Base-by-base conservation (phyloP, 2,888 invertebrate species). In the Ernsta delagoae region DNA sequence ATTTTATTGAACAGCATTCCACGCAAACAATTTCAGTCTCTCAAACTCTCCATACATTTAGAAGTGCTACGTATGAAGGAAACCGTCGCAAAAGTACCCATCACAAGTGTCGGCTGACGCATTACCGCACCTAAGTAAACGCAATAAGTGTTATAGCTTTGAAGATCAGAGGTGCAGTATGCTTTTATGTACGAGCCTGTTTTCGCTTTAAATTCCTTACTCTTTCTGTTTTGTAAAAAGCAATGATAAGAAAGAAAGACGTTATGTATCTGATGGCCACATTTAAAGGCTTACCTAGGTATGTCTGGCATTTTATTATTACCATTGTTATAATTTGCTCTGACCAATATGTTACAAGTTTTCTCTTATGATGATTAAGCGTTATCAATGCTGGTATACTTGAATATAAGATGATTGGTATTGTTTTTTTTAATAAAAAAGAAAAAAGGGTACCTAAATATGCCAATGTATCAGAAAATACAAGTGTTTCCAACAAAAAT, bases 91-190 rank as follows among this genome's bases (percentile, higher is more conserved):
- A 45, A 16, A 41, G 63, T 41, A 54, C 41, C 63, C 59, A 65
- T 57, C 57, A 53, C 48, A 16, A 67, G 67, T 61, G 61, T 54
- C 43, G 45, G 59, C 24, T 63, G 67, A 74, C 72, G 73, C 77
- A 74, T 77, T 77, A 75, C 71, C 73, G 72, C 75, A 73, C 74
- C 73, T 75, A 73, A 79, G 78, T 75, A 77, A 76, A 78, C 77
- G 65, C 71, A 77, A 76, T 75, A 77, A 82, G 81, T 79, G 78
- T 81, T 81, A 81, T 82, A 77, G 80, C 77, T 76, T 69, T 56
- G 4, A 43, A 67, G 54, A 67, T 67, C 43, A 24, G 11, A 53
- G 60, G 54, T 48, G 45, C 64, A 56, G 31, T 41, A 34, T n/a
- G 53, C 54, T 60, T 60, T 60, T 59, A 50, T 50, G 53, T 53